These are phyloP conservation scores for Zygogramma bicolorata DNA, from an alignment of 2,888 invertebrate genomes.

Conservation along the genomic window DNA sequence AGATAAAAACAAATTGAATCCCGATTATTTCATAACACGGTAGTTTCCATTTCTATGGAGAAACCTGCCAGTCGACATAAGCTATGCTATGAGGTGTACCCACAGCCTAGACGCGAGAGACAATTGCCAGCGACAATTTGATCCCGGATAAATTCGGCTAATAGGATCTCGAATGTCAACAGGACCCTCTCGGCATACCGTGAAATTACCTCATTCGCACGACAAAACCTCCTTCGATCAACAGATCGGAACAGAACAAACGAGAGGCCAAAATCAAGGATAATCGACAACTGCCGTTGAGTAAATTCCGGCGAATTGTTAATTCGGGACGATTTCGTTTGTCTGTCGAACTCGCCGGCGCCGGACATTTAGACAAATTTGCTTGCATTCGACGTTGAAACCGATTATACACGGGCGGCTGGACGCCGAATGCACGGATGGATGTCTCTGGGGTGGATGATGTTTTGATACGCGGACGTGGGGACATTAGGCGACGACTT, in stretches of 20 bases:
- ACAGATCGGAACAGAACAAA: conserved; percentile 4
- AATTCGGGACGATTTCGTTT: background rate
- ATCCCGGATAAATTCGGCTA: background rate
- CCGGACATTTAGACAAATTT: conserved; percentile 10
- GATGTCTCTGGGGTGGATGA: background rate
- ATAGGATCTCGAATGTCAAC: background rate
- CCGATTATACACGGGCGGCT: background rate
- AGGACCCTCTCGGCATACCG: background rate
- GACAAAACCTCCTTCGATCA: conserved; percentile 1
- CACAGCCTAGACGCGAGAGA: background rate
- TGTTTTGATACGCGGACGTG: background rate
- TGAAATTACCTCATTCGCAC: background rate
- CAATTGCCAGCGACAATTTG: background rate
- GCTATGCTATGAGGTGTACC: no score
- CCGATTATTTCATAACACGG: no score
- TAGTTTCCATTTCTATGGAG: no score
- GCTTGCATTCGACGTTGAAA: background rate
- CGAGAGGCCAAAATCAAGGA: background rate
- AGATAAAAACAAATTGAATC: no score
- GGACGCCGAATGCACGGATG: background rate
- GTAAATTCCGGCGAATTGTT: background rate
- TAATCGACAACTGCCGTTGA: conserved; percentile 1
- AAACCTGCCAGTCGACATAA: no score
- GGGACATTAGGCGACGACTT: background rate
- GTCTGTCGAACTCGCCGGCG: background rate